Evolutionary conservation across 2,113 vertebrate species (phyloP).

Genomic region (Hiodon tergisus): DNA sequence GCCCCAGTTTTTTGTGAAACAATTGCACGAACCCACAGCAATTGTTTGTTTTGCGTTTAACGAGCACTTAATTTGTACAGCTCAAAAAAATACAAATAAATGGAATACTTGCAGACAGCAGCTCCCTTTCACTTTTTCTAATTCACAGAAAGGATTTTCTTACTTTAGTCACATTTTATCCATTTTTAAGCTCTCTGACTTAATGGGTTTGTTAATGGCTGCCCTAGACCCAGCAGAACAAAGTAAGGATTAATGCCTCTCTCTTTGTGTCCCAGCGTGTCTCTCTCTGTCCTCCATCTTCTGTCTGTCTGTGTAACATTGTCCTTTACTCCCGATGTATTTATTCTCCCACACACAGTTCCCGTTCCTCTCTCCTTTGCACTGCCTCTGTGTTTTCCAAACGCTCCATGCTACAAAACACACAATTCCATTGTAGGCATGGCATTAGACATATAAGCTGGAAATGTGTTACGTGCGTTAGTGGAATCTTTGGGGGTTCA

Average conservation of each 20-base stretch:
- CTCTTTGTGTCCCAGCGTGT: background rate
- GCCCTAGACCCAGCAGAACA: constrained; percentile 29
- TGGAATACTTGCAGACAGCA: constrained; percentile 6
- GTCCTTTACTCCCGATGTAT: background rate
- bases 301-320: constrained; percentile 6
- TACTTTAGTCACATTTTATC: constrained; percentile 33
- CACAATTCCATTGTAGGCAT: no score
- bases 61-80: background rate
- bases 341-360: background rate
- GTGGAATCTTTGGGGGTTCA: no score
- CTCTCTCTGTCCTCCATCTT: constrained; percentile 2
- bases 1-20: no score
- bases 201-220: constrained; percentile 39
- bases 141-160: constrained; percentile 31
- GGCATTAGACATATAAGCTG: no score
- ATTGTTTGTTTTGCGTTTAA: background rate
- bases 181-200: constrained; percentile 34
- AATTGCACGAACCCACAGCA: no score
- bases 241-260: constrained; percentile 30
- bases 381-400: background rate
- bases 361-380: background rate
- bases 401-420: background rate
- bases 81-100: background rate
- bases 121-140: background rate
- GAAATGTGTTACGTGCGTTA: no score